Evolutionary conservation across 2,797 vertebrate genomes (phyloP).

Genomic region (Chrosomus eos): DNA sequence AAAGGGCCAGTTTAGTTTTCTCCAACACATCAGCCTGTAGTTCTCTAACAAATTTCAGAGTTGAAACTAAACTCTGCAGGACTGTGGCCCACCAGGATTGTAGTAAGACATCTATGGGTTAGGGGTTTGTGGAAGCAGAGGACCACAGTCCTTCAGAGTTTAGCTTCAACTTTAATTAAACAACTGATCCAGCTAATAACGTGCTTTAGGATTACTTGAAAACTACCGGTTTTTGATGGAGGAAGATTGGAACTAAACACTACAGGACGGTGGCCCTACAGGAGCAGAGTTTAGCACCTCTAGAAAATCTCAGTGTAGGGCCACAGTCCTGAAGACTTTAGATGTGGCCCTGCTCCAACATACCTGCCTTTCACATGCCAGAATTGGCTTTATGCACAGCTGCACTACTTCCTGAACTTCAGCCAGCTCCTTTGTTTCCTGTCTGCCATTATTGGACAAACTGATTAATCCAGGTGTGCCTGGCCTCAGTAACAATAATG

Average conservation of each 20-base stretch:
- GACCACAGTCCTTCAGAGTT: background rate
- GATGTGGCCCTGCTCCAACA: background rate
- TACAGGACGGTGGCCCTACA: background rate
- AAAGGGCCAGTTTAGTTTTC: background rate
- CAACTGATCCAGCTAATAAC: background rate
- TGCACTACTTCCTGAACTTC: too few relatives aligned
- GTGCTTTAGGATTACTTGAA: background rate
- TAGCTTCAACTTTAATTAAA: background rate
- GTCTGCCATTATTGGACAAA: too few relatives aligned
- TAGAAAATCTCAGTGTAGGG: background rate
- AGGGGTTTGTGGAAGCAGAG: background rate
- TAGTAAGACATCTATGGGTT: background rate
- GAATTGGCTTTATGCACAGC: too few relatives aligned
- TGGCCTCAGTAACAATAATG: too few relatives aligned
- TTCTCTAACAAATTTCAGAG: too few relatives aligned
- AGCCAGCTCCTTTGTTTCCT: too few relatives aligned
- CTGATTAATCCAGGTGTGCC: too few relatives aligned
- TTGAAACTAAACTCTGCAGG: background rate
- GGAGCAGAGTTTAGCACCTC: background rate
- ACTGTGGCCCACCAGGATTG: background rate
- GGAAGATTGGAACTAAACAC: background rate
- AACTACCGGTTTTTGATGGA: background rate
- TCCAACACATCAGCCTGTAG: too few relatives aligned
- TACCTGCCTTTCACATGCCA: background rate
- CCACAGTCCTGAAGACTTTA: background rate